Base-by-base conservation (phyloP, 1,140 invertebrate species). In the Uloborus diversus region DNA sequence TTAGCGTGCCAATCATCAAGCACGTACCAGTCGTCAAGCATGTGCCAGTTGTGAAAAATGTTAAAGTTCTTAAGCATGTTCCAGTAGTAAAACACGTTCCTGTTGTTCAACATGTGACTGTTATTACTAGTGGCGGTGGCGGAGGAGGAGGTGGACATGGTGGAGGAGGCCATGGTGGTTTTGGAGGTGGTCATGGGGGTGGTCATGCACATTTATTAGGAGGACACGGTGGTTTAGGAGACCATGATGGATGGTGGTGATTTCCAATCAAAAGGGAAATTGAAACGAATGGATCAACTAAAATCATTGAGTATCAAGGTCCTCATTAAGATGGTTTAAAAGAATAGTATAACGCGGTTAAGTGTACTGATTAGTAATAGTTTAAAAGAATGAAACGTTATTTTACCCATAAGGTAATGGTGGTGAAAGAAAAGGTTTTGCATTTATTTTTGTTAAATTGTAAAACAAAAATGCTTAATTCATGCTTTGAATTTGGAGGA, bases 61-160 rank as follows among this genome's bases (percentile, higher is more conserved):
- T 78, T 9, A 66, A 64, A 56, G 47, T 78, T 65, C 49, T 78
- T 13, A 78, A 78, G 30, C 73, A 78, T 30, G 73, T 78, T n/a
- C 73, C 73, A 56, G 62, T 78, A 13, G 49, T 78, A 32, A 78
- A 78, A 56, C 73, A 78, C 23, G 25, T 78, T 0, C 73, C 73
- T 9, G 73, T 78, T 5, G 73, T 78, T 53, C 73, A 78, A 11
- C 73, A 78, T 28, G 23, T 78, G n/a, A 42, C 73, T 17, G 61
- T 78, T 23, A 20, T 66, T 57, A 37, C 59, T 17, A 14, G 59
- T 51, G 62, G 62, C 13, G 62, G 73, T 17, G 32, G 61, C 3
- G 62, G 73, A 27, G 73, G 49, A 9, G 61, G 68, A 25, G 20
- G 33, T 27, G 32, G 11, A 17, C 28, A 28, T 23, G 49, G 3